These are phyloP conservation scores for Penaeus vannamei DNA, from an alignment of 1,140 invertebrate genomes.

Conservation along the genomic window DNA sequence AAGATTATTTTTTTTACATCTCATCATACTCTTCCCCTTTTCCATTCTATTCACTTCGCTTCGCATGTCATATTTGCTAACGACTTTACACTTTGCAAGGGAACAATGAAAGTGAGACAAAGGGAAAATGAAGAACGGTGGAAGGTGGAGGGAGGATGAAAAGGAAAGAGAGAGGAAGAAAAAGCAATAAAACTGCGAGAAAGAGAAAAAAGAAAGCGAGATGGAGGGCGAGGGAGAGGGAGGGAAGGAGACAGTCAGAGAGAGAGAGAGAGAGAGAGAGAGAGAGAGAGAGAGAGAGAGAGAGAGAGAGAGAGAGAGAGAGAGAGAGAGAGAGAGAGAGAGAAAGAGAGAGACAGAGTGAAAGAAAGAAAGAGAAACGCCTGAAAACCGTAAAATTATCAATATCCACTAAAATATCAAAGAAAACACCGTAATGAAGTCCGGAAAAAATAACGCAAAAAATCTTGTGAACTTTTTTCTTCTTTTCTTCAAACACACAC, in stretches of 20 bases:
- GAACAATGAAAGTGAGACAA: not conserved
- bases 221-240: not conserved
- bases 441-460: too few species aligned
- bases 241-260: not conserved
- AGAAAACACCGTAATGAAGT: too few species aligned
- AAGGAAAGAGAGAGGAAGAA: not conserved
- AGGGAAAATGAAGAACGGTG: conserved; percentile 10
- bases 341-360: not conserved
- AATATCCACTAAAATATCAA: too few species aligned
- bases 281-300: not conserved
- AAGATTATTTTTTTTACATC: too few species aligned
- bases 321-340: not conserved
- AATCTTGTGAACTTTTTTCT: too few species aligned
- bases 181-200: not conserved
- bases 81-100: too few species aligned
- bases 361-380: not conserved
- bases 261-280: not conserved
- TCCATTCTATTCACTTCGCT: too few species aligned
- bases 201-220: not conserved
- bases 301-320: not conserved
- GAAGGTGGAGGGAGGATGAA: not conserved
- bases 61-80: too few species aligned
- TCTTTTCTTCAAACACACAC: too few species aligned
- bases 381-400: not conserved
- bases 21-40: too few species aligned